A percentile compares a stretch with the other conserved stretches of the same genome.
phyloP scores from a whole-genome alignment of 2,888 invertebrate genomes.

The Resseliella maxima region DNA sequence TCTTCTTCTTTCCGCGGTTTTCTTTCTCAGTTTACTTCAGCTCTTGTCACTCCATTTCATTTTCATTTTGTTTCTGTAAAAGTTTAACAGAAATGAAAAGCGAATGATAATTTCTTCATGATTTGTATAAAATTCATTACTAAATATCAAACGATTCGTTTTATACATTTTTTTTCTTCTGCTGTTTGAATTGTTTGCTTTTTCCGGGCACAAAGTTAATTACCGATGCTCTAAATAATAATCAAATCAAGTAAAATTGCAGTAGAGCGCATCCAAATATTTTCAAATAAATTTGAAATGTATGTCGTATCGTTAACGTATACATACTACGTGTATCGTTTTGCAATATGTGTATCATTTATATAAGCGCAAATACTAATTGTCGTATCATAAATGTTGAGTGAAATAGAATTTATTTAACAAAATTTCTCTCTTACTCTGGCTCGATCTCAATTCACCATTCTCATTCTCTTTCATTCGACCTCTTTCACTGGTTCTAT shows the following conservation, averaged over 20 bases:
- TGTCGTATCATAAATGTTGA: neutral
- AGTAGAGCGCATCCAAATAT: neutral
- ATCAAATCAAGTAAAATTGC: conserved; percentile 37
- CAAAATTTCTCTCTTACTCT: too few relatives aligned
- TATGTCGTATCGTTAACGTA: neutral
- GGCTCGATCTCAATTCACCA: too few relatives aligned
- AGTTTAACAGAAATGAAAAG: too few relatives aligned
- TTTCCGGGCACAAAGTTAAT: conserved; percentile 13
- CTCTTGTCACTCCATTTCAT: too few relatives aligned
- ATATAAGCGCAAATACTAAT: neutral
- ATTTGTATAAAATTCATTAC: too few relatives aligned
- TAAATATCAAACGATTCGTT: neutral
- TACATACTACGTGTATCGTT: neutral
- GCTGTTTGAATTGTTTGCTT: neutral
- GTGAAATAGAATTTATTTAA: too few relatives aligned
- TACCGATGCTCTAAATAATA: neutral
- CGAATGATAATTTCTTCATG: too few relatives aligned
- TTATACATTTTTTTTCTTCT: neutral
- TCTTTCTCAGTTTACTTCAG: too few relatives aligned
- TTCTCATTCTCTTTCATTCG: too few relatives aligned
- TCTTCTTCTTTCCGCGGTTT: too few relatives aligned
- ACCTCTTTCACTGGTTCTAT: neutral
- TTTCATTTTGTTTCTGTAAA: too few relatives aligned
- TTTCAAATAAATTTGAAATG: neutral
- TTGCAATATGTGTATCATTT: neutral